phyloP scores from a whole-genome alignment of 23 tunicate genomes.

The Halocynthia roretzi region DNA sequence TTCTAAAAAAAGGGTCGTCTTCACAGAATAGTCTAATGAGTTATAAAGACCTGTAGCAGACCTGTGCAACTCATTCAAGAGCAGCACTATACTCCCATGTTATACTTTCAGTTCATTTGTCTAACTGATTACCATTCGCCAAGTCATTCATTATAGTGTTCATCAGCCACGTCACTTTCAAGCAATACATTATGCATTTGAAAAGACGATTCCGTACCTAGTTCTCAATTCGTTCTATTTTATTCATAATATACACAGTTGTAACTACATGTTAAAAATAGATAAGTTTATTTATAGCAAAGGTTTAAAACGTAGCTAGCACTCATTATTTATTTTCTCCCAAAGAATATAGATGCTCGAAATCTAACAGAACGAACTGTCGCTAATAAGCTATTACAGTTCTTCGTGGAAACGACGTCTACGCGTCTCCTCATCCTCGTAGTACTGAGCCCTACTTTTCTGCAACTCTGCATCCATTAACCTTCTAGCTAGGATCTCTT shows the following conservation, averaged over 20 bases:
- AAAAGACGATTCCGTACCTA: too few relatives aligned
- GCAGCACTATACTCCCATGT: too few relatives aligned
- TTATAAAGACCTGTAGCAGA: neutral
- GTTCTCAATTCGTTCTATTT: too few relatives aligned
- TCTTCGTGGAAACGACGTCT: slow-evolving; percentile 17
- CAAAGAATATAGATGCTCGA: too few relatives aligned
- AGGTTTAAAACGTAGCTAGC: too few relatives aligned
- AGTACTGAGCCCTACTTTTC: neutral
- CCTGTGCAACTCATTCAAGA: neutral
- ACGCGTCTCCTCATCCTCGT: neutral
- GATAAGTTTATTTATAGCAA: too few relatives aligned
- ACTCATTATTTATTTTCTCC: too few relatives aligned
- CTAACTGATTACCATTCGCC: too few relatives aligned
- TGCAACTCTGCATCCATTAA: slow-evolving; percentile 5
- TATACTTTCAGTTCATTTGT: too few relatives aligned
- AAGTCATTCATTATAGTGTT: too few relatives aligned
- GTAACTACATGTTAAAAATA: slow-evolving; percentile 1
- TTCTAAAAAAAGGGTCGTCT: slow-evolving; percentile 27
- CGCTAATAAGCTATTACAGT: neutral
- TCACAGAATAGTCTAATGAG: neutral
- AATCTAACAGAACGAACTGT: neutral
- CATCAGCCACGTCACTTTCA: too few relatives aligned
- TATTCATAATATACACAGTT: neutral
- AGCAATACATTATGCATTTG: too few relatives aligned
- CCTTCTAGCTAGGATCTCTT: slow-evolving; percentile 18